These are phyloP conservation scores for Momotus momota DNA, from an alignment of 2,797 vertebrate genomes.

Conservation along the genomic window DNA sequence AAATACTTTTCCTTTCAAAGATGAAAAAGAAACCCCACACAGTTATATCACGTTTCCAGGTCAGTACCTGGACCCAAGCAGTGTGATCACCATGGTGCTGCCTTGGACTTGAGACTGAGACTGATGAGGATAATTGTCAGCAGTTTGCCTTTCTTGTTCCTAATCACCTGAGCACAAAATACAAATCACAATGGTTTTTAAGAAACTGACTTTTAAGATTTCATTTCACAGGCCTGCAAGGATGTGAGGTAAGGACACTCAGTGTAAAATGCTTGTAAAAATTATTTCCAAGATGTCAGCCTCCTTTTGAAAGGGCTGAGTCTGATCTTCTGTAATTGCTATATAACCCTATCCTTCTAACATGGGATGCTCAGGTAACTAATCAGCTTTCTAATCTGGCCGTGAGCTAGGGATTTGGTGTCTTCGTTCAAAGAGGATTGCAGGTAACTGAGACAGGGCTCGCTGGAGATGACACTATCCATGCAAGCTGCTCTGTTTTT, in stretches of 20 bases:
- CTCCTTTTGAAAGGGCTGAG: background rate
- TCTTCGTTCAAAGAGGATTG: background rate
- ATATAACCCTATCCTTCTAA: slow-evolving; percentile 18
- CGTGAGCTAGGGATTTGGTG: background rate
- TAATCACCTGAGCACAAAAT: background rate
- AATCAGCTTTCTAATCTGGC: background rate
- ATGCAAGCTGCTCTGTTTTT: background rate
- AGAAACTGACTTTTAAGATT: background rate
- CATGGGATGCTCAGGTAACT: background rate
- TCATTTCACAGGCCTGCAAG: background rate
- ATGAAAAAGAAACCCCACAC: rapidly evolving
- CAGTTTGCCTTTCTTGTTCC: background rate
- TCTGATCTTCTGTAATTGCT: background rate
- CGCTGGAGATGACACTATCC: background rate
- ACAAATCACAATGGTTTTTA: background rate
- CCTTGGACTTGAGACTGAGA: background rate
- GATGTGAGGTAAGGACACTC: background rate
- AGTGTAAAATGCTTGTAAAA: background rate
- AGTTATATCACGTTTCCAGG: background rate
- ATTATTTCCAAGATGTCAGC: background rate
- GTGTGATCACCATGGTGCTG: background rate
- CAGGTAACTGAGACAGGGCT: background rate
- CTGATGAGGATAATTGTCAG: background rate
- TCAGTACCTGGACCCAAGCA: background rate
- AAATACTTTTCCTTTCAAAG: background rate